phyloP scores from a whole-genome alignment of 2,113 vertebrate genomes.

The Pollachius pollachius region DNA sequence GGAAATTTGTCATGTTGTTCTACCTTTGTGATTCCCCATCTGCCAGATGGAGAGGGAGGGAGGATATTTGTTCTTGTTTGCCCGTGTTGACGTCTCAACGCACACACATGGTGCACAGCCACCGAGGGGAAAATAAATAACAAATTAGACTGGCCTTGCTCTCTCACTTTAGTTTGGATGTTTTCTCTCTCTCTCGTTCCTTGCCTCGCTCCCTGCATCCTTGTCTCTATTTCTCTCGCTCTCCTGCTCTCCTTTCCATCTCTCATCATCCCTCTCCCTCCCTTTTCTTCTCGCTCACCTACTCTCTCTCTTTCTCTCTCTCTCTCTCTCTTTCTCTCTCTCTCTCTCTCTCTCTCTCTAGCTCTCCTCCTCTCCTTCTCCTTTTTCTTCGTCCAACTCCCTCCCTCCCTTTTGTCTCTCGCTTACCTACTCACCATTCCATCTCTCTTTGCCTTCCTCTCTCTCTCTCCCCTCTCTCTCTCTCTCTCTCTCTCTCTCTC shows the following conservation, averaged over 20 bases:
- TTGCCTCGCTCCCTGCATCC: background rate
- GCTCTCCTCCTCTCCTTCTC: too few species aligned
- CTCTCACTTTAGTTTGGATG: conserved; percentile 4
- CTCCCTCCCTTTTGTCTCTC: too few species aligned
- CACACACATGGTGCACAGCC: conserved; percentile 29
- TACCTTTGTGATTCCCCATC: conserved; percentile 44
- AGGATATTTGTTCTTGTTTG: conserved; percentile 59
- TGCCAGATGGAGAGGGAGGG: conserved; percentile 6
- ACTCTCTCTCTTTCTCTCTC: too few species aligned
- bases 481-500: too few species aligned
- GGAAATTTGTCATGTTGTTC: conserved; percentile 62
- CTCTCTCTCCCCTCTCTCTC: background rate
- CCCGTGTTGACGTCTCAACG: conserved; percentile 31
- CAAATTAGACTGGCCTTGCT: conserved; percentile 44
- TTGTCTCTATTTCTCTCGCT: background rate
- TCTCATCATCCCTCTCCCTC: background rate
- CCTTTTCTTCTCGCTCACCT: too few species aligned
- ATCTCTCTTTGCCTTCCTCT: too few species aligned
- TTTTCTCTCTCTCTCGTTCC: background rate
- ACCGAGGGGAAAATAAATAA: conserved; percentile 42
- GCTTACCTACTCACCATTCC: too few species aligned
- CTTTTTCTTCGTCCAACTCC: too few species aligned
- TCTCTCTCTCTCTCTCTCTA: too few species aligned
- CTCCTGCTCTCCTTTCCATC: background rate
- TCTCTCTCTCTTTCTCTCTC: too few species aligned